Evolutionary conservation across 2,888 invertebrate species (phyloP).

Genomic region (Scaptomyza flava): DNA sequence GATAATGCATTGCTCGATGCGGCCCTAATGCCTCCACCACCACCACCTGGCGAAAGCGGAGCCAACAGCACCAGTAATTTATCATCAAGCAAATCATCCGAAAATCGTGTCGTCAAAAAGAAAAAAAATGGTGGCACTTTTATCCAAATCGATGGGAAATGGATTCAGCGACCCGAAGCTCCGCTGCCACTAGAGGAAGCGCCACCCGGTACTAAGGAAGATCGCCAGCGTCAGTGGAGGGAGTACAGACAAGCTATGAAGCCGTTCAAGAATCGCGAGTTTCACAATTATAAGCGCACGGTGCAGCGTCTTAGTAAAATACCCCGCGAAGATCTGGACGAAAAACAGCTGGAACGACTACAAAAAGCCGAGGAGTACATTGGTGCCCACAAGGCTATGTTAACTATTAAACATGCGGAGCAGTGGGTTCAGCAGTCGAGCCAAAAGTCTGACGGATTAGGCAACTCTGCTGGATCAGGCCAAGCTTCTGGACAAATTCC

Average conservation of each 20-base stretch:
- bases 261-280: slow-evolving; percentile 80
- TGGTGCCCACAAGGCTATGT: slow-evolving; percentile 68
- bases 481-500: background rate
- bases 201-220: slow-evolving; percentile 70
- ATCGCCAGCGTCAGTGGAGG: slow-evolving; percentile 72
- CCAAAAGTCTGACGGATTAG: slow-evolving; percentile 1
- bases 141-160: slow-evolving; percentile 63
- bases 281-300: slow-evolving; percentile 74
- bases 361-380: slow-evolving; percentile 72
- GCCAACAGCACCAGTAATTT: slow-evolving; percentile 1
- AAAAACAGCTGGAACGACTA: slow-evolving; percentile 65
- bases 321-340: slow-evolving; percentile 65
- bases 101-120: slow-evolving; percentile 35
- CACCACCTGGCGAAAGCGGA: slow-evolving; percentile 33
- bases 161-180: slow-evolving; percentile 69
- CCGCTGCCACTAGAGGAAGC: slow-evolving; percentile 63
- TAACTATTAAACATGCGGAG: slow-evolving; percentile 71
- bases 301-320: slow-evolving; percentile 77
- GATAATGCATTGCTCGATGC: slow-evolving; percentile 34
- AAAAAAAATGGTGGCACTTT: slow-evolving; percentile 60
- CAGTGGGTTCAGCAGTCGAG: slow-evolving; percentile 70
- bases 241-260: slow-evolving; percentile 80
- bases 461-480: background rate
- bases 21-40: slow-evolving; percentile 57
- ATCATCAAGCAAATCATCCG: slow-evolving; percentile 1